phyloP scores from a whole-genome alignment of 2,797 vertebrate genomes.

The Valencia hispanica region DNA sequence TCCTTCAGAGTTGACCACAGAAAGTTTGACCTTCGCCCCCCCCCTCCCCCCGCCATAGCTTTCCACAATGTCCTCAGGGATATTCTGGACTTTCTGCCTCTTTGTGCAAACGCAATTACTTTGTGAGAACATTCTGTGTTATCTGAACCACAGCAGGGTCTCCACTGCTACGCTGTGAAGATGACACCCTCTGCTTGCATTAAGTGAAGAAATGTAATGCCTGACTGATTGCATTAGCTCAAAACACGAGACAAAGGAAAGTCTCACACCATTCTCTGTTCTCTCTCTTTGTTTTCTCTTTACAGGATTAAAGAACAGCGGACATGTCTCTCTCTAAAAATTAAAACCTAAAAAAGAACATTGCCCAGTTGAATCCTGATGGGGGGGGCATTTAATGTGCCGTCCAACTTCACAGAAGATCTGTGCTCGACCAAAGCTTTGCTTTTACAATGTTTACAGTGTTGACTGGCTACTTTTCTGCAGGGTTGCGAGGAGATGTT shows the following conservation, averaged over 20 bases:
- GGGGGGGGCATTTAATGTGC: constrained; percentile 2
- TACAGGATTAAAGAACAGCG: constrained; percentile 1
- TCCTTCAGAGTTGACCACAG: constrained; percentile 33
- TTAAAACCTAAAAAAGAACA: constrained; percentile 9
- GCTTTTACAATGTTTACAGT: constrained; percentile 25
- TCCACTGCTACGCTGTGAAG: constrained; percentile 48
- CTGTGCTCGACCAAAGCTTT: constrained; percentile 8
- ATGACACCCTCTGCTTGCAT: constrained; percentile 28
- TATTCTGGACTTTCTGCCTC: constrained; percentile 32
- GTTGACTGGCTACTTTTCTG: constrained; percentile 35
- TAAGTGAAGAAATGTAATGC: constrained; percentile 25
- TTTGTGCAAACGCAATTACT: constrained; percentile 56
- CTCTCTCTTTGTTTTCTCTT: constrained; percentile 19
- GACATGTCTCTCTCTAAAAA: background rate
- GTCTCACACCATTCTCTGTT: background rate
- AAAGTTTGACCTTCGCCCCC: constrained; percentile 37
- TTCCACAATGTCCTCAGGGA: constrained; percentile 32
- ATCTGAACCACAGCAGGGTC: constrained; percentile 38
- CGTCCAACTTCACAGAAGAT: constrained; percentile 15
- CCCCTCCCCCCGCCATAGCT: constrained; percentile 28
- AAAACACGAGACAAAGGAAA: constrained; percentile 4
- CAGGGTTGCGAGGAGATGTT: constrained; percentile 1
- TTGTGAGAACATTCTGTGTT: constrained; percentile 33
- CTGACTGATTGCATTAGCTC: constrained; percentile 30
- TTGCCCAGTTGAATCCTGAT: background rate